A percentile compares a stretch with the other conserved stretches of the same genome.
phyloP scores from a whole-genome alignment of 2,797 vertebrate genomes.

The Pempheris klunzingeri region DNA sequence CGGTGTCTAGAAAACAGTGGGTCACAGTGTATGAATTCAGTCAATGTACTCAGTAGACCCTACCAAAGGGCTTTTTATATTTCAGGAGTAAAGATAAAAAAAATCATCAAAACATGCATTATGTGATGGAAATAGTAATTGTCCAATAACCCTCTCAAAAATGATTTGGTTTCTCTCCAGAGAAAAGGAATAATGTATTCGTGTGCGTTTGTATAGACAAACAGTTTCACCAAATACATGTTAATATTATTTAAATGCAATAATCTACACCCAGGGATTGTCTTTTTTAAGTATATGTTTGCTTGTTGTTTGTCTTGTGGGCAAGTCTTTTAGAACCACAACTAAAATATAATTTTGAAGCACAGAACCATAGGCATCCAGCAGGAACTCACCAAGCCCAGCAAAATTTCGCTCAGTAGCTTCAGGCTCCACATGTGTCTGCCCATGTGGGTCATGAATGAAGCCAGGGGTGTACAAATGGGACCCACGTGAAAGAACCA shows the following conservation, averaged over 20 bases:
- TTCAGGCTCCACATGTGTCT: constrained; percentile 19
- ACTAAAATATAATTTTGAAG: background rate
- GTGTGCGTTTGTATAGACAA: background rate
- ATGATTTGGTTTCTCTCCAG: background rate
- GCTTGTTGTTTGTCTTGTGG: background rate
- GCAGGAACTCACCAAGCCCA: constrained; percentile 17
- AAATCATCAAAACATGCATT: background rate
- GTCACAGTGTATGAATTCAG: too few species aligned
- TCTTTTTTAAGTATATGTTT: background rate
- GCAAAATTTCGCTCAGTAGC: constrained; percentile 10
- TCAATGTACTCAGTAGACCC: constrained; percentile 9
- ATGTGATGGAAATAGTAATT: constrained; percentile 1
- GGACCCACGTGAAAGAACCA: constrained; percentile 4
- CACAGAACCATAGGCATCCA: background rate
- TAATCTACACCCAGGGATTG: background rate
- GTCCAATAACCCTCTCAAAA: background rate
- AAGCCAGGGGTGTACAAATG: constrained; percentile 36
- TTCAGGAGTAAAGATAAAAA: background rate
- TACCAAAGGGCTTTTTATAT: background rate
- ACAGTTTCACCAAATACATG: background rate
- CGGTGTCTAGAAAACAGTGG: constrained; percentile 17
- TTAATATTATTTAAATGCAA: background rate
- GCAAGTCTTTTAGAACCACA: background rate
- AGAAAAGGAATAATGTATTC: background rate
- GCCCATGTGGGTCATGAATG: constrained; percentile 35